Percentiles rank a stretch among this genome's conserved stretches.
phyloP scores from a whole-genome alignment of 1,140 invertebrate genomes.

The Paracyclopina nana region DNA sequence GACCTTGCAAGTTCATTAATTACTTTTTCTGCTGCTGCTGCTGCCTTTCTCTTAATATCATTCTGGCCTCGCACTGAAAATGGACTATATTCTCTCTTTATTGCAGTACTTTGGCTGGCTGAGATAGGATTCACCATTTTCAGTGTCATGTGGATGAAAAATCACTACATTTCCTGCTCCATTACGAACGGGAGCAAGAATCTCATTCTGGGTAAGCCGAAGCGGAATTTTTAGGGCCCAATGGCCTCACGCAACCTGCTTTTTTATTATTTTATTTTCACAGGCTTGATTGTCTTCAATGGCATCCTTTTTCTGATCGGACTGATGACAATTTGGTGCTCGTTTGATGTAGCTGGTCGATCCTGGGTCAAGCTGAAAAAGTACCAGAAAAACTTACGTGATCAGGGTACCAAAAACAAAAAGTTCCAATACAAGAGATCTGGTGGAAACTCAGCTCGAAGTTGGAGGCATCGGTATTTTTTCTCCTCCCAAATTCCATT shows the following conservation, averaged over 20 bases:
- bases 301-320: constrained; percentile 51
- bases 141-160: not conserved
- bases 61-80: too few relatives aligned
- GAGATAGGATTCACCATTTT: not conserved
- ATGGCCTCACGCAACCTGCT: not conserved
- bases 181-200: not conserved
- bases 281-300: constrained; percentile 59
- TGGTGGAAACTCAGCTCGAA: constrained; percentile 46
- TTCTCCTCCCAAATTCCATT: not conserved
- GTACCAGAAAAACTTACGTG: constrained; percentile 59
- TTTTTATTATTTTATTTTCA: not conserved
- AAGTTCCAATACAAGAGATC: constrained; percentile 53
- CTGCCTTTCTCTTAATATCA: too few relatives aligned
- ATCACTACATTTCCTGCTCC: not conserved
- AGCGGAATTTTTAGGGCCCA: not conserved
- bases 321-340: constrained; percentile 62
- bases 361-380: constrained; percentile 88
- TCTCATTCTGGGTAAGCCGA: constrained; percentile 3
- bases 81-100: not conserved
- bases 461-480: constrained; percentile 65
- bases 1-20: not conserved
- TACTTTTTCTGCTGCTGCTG: too few relatives aligned
- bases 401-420: constrained; percentile 36
- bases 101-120: not conserved
- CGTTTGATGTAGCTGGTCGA: constrained; percentile 61